phyloP scores from a whole-genome alignment of 1,140 invertebrate genomes.

The Kradibia gibbosae region DNA sequence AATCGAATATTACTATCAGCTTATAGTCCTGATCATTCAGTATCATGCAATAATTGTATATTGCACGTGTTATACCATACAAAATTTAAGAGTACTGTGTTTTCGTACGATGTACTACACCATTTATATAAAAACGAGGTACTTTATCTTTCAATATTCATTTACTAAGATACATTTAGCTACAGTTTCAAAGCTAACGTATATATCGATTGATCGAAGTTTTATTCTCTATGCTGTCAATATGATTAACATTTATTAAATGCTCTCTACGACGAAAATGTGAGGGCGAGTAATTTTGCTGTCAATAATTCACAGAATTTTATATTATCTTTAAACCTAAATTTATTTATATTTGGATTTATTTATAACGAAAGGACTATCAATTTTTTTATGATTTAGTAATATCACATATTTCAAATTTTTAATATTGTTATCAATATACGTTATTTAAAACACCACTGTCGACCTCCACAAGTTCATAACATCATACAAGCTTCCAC shows the following conservation, averaged over 20 bases:
- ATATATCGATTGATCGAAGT: constrained; percentile 16
- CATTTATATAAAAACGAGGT: not conserved
- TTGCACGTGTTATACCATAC: constrained; percentile 48
- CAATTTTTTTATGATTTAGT: not conserved
- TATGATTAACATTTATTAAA: constrained; percentile 42
- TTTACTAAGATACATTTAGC: constrained; percentile 12
- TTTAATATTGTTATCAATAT: constrained; percentile 12
- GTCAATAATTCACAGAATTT: constrained; percentile 10
- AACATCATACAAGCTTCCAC: constrained; percentile 15
- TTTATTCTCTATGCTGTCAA: constrained; percentile 24
- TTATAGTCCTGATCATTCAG: constrained; percentile 31
- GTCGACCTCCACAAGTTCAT: constrained; percentile 12
- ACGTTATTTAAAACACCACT: not conserved
- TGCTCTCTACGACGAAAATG: constrained; percentile 28
- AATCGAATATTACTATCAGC: constrained; percentile 17
- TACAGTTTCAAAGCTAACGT: constrained; percentile 14
- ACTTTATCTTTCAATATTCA: not conserved
- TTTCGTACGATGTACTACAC: not conserved
- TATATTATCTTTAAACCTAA: not conserved
- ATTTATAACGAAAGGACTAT: not conserved
- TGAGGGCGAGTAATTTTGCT: constrained; percentile 26
- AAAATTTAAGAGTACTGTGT: constrained; percentile 28
- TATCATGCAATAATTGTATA: constrained; percentile 45
- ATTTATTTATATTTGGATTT: constrained; percentile 11
- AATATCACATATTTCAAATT: not conserved